Percentiles rank a stretch among this genome's conserved stretches.
phyloP scores from a whole-genome alignment of 2,797 vertebrate species.

The Halcyon chelicuti region DNA sequence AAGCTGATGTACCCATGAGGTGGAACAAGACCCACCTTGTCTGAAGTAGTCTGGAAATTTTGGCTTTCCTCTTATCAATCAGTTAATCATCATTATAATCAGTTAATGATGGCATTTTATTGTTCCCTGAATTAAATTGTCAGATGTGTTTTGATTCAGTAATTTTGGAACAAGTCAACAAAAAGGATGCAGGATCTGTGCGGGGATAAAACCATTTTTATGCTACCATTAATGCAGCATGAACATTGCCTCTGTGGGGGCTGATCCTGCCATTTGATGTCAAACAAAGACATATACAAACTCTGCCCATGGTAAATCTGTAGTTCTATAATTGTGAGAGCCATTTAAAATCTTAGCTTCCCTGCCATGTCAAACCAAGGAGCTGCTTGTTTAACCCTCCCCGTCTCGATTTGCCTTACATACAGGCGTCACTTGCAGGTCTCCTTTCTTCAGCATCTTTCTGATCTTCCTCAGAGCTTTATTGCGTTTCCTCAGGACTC shows the following conservation, averaged over 20 bases:
- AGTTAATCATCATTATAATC: not conserved
- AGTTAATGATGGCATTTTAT: not conserved
- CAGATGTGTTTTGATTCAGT: not conserved
- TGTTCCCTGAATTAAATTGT: not conserved
- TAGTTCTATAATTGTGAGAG: not conserved
- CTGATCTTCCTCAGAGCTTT: conserved; percentile 90
- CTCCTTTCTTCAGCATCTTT: conserved; percentile 86
- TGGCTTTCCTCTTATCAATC: not conserved
- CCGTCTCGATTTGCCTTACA: conserved; percentile 3
- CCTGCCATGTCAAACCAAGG: not conserved
- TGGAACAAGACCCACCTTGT: not conserved
- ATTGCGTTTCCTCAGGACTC: conserved; percentile 91
- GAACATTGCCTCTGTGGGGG: not conserved
- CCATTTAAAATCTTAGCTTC: not conserved
- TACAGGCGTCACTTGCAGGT: conserved; percentile 86
- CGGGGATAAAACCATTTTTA: not conserved
- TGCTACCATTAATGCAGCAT: not conserved
- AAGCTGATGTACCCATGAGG: not conserved
- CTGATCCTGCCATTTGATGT: not conserved
- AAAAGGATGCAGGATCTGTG: not conserved
- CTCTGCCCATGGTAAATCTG: not conserved
- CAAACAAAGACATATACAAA: not conserved
- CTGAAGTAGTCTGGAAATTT: not conserved
- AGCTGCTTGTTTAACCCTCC: not conserved
- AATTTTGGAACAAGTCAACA: not conserved